Conservation (phyloP, 2,797 vertebrate genomes). For the Trichosurus vulpecula region DNA sequence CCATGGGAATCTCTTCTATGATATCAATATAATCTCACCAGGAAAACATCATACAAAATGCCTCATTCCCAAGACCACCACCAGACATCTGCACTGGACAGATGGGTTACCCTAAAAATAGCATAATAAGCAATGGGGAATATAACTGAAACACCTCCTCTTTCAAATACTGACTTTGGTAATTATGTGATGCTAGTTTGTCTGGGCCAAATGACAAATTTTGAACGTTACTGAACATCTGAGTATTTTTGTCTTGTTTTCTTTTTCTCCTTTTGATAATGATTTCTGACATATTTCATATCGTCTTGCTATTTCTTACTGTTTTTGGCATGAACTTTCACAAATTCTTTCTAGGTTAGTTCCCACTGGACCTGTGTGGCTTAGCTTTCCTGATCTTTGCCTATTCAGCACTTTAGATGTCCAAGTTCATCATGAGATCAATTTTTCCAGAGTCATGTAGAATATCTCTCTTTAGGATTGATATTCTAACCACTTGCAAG, state of each 20-base stretch:
- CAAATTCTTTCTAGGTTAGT: not conserved
- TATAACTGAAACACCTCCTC: not conserved
- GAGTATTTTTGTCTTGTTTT: not conserved
- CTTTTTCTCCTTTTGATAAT: not conserved
- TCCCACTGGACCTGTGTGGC: not conserved
- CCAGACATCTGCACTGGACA: not conserved
- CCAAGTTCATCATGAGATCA: not conserved
- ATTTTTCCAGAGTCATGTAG: not conserved
- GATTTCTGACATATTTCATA: not conserved
- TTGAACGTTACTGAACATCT: not conserved
- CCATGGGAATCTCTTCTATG: not conserved
- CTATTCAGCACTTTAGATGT: not conserved
- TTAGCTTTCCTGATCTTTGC: not conserved
- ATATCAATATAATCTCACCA: not conserved
- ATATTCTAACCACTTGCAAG: not conserved
- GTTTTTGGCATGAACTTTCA: not conserved
- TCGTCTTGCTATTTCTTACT: not conserved
- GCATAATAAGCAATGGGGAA: not conserved
- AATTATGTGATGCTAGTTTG: not conserved
- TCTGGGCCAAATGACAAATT: not conserved
- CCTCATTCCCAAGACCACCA: not conserved
- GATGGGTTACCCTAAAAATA: not conserved
- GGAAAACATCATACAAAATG: not conserved
- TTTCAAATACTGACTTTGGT: not conserved
- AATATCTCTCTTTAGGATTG: not conserved